Percentiles rank a stretch among this genome's conserved stretches.
Evolutionary conservation across 2,113 vertebrate genomes (phyloP).

Genomic region (Psilopogon haemacephalus): DNA sequence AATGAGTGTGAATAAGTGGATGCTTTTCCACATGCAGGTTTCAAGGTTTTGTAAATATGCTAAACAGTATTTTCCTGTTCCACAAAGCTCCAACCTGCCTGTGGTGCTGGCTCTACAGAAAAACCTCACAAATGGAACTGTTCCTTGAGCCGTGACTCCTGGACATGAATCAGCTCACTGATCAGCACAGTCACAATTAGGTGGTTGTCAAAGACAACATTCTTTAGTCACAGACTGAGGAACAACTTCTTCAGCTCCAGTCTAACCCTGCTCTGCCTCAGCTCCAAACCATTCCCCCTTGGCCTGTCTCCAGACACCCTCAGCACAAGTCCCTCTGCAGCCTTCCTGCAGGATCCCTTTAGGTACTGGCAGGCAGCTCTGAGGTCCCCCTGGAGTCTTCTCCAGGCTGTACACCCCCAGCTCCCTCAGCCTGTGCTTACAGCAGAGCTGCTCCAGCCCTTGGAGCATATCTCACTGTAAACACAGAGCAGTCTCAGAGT

Average conservation of each 20-base stretch:
- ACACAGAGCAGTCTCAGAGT: background rate
- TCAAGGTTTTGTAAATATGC: background rate
- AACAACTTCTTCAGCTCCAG: no score
- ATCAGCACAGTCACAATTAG: background rate
- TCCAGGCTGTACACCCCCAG: no score
- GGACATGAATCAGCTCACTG: background rate
- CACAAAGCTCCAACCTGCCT: background rate
- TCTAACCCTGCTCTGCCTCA: no score
- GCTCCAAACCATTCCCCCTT: no score
- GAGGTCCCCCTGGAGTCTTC: no score
- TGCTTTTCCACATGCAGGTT: background rate
- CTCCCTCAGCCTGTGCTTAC: no score
- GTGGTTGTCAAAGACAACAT: background rate
- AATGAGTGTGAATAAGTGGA: background rate
- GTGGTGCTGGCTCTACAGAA: background rate
- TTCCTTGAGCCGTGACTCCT: background rate
- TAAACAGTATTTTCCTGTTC: background rate
- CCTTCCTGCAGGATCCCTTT: no score
- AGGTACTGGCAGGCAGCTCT: no score
- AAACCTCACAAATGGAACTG: background rate
- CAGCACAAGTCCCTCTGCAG: no score
- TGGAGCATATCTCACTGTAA: background rate
- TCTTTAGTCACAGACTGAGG: background rate
- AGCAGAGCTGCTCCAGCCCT: no score
- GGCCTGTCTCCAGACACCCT: no score